Base-by-base conservation (phyloP, 2,888 invertebrate genomes). In the Lydus trimaculatus region DNA sequence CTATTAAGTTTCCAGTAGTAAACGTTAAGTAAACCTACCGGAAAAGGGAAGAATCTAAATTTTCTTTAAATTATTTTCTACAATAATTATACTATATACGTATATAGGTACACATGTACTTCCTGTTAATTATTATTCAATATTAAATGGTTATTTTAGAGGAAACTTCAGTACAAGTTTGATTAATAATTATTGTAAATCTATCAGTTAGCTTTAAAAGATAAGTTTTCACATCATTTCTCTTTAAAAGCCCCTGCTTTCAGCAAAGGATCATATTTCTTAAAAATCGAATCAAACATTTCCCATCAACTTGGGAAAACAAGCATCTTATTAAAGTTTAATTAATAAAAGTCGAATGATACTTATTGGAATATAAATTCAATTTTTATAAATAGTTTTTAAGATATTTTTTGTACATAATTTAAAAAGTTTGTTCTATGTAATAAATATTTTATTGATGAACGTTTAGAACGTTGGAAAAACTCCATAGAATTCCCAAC, bases 1-100 rank as follows among this genome's bases (percentile, higher is more conserved):
- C 75, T 77, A 78, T 77, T 78, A 78, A 75, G 71, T 76, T 72
- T 72, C 73, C 73, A 74, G 74, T 70, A 75, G 71, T 72, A 67
- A 72, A 65, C 71, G 73, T 69, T 73, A 74, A 71, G 72, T 74
- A 75, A 73, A 75, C 72, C 65, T 64, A 73, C 71, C 67, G 73
- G 72, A 75, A 76, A 75, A 72, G 68, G 73, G 68, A 76, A 67
- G 61, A 64, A 68, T 66, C 67, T 70, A 67, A 71, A 73, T 74
- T 74, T 74, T 71, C 63, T 65, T 67, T 70, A 65, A 64, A 64
- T 25, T 56, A 25, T 56, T 20, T 1, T 70, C 56, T 63, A 72
- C 70, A 70, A 76, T 69, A 76, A 75, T 76, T 76, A n/a, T n/a
- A n/a, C n/a, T n/a, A n/a, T n/a, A n/a, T n/a, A n/a, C n/a, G n/a